phyloP scores from a whole-genome alignment of 1,140 invertebrate genomes.

The Rhyacophila brunnea region DNA sequence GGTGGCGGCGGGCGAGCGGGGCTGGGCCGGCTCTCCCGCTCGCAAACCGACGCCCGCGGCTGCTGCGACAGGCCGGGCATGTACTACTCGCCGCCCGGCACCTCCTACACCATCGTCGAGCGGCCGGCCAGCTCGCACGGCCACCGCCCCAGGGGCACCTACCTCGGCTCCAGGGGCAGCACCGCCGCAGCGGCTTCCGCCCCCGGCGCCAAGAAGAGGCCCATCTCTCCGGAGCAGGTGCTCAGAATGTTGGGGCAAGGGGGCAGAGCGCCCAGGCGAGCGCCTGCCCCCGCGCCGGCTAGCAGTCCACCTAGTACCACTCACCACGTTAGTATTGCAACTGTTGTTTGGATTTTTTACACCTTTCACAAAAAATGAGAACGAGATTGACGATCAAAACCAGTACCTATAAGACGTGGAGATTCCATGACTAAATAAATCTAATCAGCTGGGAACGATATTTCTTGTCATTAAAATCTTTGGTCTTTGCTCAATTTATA shows the following conservation, averaged over 20 bases:
- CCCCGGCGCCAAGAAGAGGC: constrained; percentile 60
- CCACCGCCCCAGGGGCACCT: constrained; percentile 62
- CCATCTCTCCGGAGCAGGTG: constrained; percentile 78
- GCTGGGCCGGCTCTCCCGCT: constrained; percentile 51
- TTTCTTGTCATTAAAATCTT: too few relatives aligned
- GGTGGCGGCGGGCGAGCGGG: constrained; percentile 46
- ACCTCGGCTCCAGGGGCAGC: constrained; percentile 62
- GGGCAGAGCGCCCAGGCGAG: constrained; percentile 45
- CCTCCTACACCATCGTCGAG: constrained; percentile 83
- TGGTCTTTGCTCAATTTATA: too few relatives aligned
- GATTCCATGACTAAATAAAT: too few relatives aligned
- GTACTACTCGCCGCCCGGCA: constrained; percentile 70
- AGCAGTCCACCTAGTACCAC: constrained; percentile 72
- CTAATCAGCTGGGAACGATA: too few relatives aligned
- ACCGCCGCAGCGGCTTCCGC: constrained; percentile 33
- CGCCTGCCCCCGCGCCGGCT: constrained; percentile 68
- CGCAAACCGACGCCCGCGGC: constrained; percentile 49
- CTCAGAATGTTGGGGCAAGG: constrained; percentile 63
- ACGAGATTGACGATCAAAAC: too few relatives aligned
- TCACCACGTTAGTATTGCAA: constrained; percentile 55
- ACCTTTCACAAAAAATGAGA: not conserved
- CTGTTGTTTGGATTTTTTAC: not conserved
- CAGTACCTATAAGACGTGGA: too few relatives aligned
- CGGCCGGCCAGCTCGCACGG: constrained; percentile 72
- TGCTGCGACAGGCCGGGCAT: constrained; percentile 56